These are phyloP conservation scores for Formicarius rufipectus DNA, from an alignment of 2,113 vertebrate genomes.

Conservation along the genomic window DNA sequence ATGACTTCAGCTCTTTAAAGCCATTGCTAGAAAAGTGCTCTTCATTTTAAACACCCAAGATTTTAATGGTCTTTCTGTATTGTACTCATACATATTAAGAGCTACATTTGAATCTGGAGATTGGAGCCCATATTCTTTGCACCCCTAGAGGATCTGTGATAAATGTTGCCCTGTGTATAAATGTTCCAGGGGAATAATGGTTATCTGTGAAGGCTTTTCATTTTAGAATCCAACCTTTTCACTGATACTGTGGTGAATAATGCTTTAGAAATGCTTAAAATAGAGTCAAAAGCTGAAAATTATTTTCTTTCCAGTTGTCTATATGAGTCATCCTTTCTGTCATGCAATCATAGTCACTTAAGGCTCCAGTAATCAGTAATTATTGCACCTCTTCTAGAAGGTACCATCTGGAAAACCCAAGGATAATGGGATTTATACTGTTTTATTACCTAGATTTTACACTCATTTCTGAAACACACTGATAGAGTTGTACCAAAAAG, in stretches of 20 bases:
- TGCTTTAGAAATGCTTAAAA: not conserved
- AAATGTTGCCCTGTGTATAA: not conserved
- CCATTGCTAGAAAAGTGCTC: not conserved
- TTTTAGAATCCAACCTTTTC: not conserved
- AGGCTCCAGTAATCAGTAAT: not conserved
- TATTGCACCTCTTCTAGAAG: not conserved
- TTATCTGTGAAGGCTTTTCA: not conserved
- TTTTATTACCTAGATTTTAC: not conserved
- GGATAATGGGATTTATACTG: not conserved
- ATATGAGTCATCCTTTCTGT: not conserved
- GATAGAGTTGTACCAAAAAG: not conserved
- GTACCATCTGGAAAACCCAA: not conserved
- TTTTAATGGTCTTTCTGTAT: not conserved
- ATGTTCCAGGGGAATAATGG: not conserved
- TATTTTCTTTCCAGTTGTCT: not conserved
- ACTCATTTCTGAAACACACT: not conserved
- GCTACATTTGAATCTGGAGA: not conserved
- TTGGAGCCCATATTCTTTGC: not conserved
- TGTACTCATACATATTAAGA: not conserved
- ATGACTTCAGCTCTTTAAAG: not conserved
- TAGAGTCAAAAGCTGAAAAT: not conserved
- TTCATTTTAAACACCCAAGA: not conserved
- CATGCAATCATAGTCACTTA: not conserved
- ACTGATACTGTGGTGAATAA: not conserved
- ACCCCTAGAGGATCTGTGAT: not conserved